Base-by-base conservation (phyloP, 2,888 invertebrate genomes). In the Tipula unca region DNA sequence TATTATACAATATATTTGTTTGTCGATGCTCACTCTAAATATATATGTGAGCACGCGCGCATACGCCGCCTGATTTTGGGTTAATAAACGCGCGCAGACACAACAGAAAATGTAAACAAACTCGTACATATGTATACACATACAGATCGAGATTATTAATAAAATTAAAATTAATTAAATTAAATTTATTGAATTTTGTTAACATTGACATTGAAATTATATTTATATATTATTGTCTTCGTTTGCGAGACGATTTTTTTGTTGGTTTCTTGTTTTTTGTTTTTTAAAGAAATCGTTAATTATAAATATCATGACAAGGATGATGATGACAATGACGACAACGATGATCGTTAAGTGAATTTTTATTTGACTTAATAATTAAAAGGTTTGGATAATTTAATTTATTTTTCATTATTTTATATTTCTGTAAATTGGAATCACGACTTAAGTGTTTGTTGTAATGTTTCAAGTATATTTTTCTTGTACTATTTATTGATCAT, bases 151-250 rank as follows among this genome's bases (percentile, higher is more conserved):
- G 69, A 69, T 69, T 69, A 69, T 69, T 69, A 69, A 69, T 69
- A 69, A 69, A 69, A 69, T 69, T 69, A 69, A 69, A 69, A 69
- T 69, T 69, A 69, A 25, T 69, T 69, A 69, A 69, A 69, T 69
- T 20, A 69, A 69, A 69, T 69, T 69, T 69, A 69, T 69, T 69
- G 69, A 69, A 69, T 69, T 69, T 69, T 20, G 69, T 69, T 69
- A 69, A 69, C 69, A 69, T 69, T 69, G 69, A 69, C 69, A 69
- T 69, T 69, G 69, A 69, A 69, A 25, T 69, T 48, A 17, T 32
- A 32, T 32, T 6, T 32, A 32, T 32, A 6, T 32, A 32, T 32
- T 69, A 69, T 25, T 69, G 69, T 69, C 69, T 69, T 69, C 69
- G 69, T 69, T 25, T 69, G 69, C 69, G 69, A 69, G 69, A 69